Conservation (phyloP, 2,113 vertebrate genomes). For the Psittacara wagleri region DNA sequence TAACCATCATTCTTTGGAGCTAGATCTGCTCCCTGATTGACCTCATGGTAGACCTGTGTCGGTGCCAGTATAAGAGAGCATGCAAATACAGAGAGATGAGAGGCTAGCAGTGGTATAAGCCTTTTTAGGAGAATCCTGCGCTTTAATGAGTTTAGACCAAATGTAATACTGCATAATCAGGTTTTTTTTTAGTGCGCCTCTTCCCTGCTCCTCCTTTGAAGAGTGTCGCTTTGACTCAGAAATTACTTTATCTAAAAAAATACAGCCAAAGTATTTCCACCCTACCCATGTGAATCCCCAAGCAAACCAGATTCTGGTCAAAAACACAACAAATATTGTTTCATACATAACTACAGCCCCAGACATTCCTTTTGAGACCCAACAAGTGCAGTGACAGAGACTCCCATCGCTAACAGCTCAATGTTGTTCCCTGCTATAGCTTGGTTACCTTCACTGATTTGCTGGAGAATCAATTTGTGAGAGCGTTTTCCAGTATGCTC, state of each 20-base stretch:
- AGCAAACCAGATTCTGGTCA: not conserved
- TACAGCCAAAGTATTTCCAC: not conserved
- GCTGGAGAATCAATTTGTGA: not conserved
- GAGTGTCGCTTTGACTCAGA: not conserved
- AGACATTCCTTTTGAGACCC: not conserved
- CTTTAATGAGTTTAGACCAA: not conserved
- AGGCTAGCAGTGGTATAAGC: not conserved
- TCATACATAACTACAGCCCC: not conserved
- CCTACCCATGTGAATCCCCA: not conserved
- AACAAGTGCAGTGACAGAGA: not conserved
- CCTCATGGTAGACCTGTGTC: not conserved
- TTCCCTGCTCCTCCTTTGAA: not conserved
- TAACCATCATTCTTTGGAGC: not conserved
- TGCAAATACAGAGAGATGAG: not conserved
- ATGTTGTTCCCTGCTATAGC: not conserved
- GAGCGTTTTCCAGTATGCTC: not conserved
- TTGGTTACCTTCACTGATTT: not conserved
- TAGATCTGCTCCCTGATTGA: not conserved
- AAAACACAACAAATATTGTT: not conserved
- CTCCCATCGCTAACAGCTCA: fast-evolving
- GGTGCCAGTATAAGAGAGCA: not conserved
- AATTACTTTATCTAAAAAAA: not conserved
- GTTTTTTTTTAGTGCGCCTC: not conserved
- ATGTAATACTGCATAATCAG: not conserved
- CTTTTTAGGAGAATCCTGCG: not conserved